Percentiles rank a stretch among this genome's conserved stretches.
These are phyloP conservation scores for Eupleurogrammus muticus DNA, from an alignment of 2,797 vertebrate genomes.

Conservation along the genomic window DNA sequence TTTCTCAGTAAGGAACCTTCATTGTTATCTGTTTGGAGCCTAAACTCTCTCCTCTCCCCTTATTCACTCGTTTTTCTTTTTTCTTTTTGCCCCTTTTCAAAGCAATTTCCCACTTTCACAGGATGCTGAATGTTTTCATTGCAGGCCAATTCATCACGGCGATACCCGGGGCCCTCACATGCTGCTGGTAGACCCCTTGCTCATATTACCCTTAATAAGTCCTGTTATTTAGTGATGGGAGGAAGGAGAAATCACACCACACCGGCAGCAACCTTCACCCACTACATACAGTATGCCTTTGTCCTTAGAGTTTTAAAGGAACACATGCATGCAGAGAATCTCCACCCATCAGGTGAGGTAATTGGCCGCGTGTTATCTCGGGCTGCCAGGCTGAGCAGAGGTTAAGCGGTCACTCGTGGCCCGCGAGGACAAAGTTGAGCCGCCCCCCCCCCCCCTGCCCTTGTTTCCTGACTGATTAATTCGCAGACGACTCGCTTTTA, in stretches of 20 bases:
- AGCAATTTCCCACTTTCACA: conserved; percentile 4
- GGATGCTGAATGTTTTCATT: conserved; percentile 13
- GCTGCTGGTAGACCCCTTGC: conserved; percentile 27
- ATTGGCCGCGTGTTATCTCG: conserved; percentile 78
- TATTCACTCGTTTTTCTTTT: conserved; percentile 1
- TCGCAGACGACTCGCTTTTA: conserved; percentile 1
- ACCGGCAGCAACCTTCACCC: conserved; percentile 35
- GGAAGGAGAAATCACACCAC: conserved; percentile 33
- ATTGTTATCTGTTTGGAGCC: neutral
- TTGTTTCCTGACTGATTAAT: conserved; percentile 61
- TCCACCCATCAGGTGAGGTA: conserved; percentile 60
- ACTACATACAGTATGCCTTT: neutral
- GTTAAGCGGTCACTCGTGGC: conserved; percentile 69
- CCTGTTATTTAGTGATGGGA: conserved; percentile 21
- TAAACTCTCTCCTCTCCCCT: neutral
- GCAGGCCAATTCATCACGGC: conserved; percentile 35
- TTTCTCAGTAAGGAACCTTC: neutral
- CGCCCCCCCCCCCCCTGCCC: conserved; percentile 49
- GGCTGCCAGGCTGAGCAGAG: conserved; percentile 68
- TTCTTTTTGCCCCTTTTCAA: neutral
- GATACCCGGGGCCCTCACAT: conserved; percentile 24
- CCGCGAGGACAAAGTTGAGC: conserved; percentile 67
- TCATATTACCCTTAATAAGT: conserved; percentile 42
- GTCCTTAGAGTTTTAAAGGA: too few species aligned
- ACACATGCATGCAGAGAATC: conserved; percentile 3